These are phyloP conservation scores for Sardina pilchardus DNA, from an alignment of 2,113 vertebrate genomes.

Conservation along the genomic window DNA sequence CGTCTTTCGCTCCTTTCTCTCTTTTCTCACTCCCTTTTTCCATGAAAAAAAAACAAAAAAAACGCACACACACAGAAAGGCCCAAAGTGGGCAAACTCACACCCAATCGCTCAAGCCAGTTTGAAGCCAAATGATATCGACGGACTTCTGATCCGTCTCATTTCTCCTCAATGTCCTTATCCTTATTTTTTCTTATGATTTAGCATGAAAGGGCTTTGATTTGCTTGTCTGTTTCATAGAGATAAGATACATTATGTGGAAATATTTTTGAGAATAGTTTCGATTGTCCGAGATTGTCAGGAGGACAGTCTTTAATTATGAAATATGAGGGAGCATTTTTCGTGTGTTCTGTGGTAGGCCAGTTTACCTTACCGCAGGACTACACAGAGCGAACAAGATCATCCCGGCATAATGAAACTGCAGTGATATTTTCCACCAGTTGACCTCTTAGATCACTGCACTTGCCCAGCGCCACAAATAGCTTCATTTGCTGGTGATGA, in stretches of 20 bases:
- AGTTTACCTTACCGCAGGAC: background rate
- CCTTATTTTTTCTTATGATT: background rate
- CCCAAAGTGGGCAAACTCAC: background rate
- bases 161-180: background rate
- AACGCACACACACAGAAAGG: background rate
- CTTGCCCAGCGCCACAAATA: constrained; percentile 30
- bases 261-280: background rate
- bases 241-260: background rate
- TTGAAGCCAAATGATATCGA: background rate
- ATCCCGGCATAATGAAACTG: background rate
- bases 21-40: background rate
- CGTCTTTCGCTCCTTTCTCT: constrained; percentile 3
- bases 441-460: constrained; percentile 19
- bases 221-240: background rate
- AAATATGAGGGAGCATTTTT: background rate
- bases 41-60: background rate
- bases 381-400: background rate
- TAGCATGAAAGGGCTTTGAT: background rate
- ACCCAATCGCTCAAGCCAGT: background rate
- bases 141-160: background rate
- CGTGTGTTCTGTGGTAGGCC: background rate
- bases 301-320: background rate
- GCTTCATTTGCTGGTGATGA: constrained; percentile 43
- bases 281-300: background rate
- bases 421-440: background rate